Conservation (phyloP, 1,140 invertebrate genomes). For the Lepeophtheirus salmonis region DNA sequence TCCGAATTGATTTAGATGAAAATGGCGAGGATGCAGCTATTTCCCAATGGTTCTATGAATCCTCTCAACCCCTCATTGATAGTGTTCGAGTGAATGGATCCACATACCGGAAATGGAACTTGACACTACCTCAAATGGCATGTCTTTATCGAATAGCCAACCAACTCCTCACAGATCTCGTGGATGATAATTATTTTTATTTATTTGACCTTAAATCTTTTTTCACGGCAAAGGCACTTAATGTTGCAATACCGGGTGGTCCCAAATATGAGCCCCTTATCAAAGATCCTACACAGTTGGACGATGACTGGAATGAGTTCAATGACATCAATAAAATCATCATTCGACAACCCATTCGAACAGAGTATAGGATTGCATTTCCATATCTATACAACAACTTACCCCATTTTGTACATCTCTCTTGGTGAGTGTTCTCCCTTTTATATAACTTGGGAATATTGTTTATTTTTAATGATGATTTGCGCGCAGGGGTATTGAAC, state of each 20-base stretch:
- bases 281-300: constrained; percentile 59
- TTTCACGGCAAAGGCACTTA: constrained; percentile 97
- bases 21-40: constrained; percentile 74
- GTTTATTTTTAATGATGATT: not conserved
- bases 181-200: constrained; percentile 98
- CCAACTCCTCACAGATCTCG: constrained; percentile 91
- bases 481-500: not conserved
- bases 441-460: not conserved
- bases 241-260: constrained; percentile 99
- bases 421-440: constrained; percentile 38
- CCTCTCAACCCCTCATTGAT: constrained; percentile 71
- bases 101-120: constrained; percentile 88
- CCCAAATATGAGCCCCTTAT: constrained; percentile 98
- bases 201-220: constrained; percentile 98
- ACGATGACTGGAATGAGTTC: constrained; percentile 99
- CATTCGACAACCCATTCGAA: constrained; percentile 90
- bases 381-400: constrained; percentile 98
- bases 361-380: constrained; percentile 97
- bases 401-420: constrained; percentile 83
- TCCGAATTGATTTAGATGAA: constrained; percentile 91
- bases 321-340: constrained; percentile 99
- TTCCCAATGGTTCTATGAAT: constrained; percentile 89
- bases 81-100: constrained; percentile 86
- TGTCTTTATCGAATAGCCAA: constrained; percentile 91
- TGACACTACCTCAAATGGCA: constrained; percentile 87